Evolutionary conservation across 2,113 vertebrate species (phyloP).

Genomic region (Zeus faber): DNA sequence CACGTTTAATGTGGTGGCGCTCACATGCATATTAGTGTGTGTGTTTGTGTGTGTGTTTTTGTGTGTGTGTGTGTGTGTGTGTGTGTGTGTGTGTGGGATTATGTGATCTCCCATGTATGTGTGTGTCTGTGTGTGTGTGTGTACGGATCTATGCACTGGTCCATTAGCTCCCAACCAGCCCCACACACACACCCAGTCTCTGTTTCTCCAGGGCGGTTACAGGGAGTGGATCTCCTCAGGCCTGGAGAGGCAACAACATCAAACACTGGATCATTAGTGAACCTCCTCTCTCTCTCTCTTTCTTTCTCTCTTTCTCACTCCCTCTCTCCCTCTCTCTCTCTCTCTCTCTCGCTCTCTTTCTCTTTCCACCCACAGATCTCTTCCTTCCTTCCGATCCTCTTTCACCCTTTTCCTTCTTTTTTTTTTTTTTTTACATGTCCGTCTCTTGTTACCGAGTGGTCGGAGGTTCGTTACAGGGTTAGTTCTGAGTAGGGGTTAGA

Average conservation of each 20-base stretch:
- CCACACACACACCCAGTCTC: no score
- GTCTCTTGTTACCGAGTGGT: conserved; percentile 22
- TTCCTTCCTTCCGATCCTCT: conserved; percentile 2
- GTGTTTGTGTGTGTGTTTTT: background rate
- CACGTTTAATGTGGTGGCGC: conserved; percentile 7
- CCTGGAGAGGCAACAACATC: conserved; percentile 59
- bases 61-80: conserved; percentile 1
- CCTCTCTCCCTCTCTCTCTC: conserved; percentile 2
- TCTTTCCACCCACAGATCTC: no score
- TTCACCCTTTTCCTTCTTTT: conserved; percentile 3
- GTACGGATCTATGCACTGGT: conserved; percentile 12
- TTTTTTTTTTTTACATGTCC: conserved; percentile 5
- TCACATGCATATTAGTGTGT: background rate
- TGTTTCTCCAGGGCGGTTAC: conserved; percentile 37
- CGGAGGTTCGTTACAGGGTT: background rate
- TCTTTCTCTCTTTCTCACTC: background rate
- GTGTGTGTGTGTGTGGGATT: conserved; percentile 8
- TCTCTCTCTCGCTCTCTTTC: conserved; percentile 3
- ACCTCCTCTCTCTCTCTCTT: conserved; percentile 21
- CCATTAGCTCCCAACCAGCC: conserved; percentile 42
- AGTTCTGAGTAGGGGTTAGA: conserved; percentile 19
- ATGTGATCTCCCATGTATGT: background rate
- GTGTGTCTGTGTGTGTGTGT: conserved; percentile 6
- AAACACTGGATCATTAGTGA: conserved; percentile 65
- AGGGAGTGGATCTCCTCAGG: conserved; percentile 57